A percentile compares a stretch with the other conserved stretches of the same genome.
These are phyloP conservation scores for Orchesellides sinensis DNA, from an alignment of 2,888 invertebrate species.

Conservation along the genomic window DNA sequence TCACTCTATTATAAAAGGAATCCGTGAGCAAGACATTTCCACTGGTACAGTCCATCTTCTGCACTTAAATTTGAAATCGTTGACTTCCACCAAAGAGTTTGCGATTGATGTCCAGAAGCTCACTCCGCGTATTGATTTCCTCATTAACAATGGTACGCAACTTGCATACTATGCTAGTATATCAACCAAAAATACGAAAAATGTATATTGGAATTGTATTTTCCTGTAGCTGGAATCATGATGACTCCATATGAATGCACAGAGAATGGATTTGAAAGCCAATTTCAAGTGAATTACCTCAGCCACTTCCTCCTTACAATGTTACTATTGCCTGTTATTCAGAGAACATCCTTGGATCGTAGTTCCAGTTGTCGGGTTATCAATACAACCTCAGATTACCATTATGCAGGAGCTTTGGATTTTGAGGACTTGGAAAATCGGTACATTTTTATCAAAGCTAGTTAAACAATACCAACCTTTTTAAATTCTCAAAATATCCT, in stretches of 20 bases:
- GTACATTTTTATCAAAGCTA: slow-evolving; percentile 73
- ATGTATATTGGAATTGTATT: not conserved
- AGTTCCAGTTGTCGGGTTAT: slow-evolving; percentile 81
- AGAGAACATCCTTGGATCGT: slow-evolving; percentile 79
- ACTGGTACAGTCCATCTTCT: slow-evolving; percentile 79
- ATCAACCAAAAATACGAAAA: not conserved
- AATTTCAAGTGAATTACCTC: slow-evolving; percentile 91
- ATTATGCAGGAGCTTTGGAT: slow-evolving; percentile 84
- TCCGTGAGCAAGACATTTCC: slow-evolving; percentile 79
- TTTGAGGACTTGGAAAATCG: slow-evolving; percentile 85
- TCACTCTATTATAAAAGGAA: slow-evolving; percentile 77
- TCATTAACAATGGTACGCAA: slow-evolving; percentile 87
- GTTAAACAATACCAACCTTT: not conserved
- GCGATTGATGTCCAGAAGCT: slow-evolving; percentile 82
- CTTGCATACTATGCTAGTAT: not conserved
- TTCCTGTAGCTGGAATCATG: slow-evolving; percentile 89
- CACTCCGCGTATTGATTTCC: slow-evolving; percentile 83
- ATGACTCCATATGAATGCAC: slow-evolving; percentile 88
- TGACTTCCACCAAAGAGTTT: slow-evolving; percentile 87
- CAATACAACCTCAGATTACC: slow-evolving; percentile 91
- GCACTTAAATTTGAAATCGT: slow-evolving; percentile 64
- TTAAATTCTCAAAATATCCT: not conserved
- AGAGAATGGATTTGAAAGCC: slow-evolving; percentile 89
- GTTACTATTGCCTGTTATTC: slow-evolving; percentile 86
- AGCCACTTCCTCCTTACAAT: slow-evolving; percentile 91